Base-by-base conservation (phyloP, 2,113 vertebrate genomes). In the Rhadina sibilatrix region DNA sequence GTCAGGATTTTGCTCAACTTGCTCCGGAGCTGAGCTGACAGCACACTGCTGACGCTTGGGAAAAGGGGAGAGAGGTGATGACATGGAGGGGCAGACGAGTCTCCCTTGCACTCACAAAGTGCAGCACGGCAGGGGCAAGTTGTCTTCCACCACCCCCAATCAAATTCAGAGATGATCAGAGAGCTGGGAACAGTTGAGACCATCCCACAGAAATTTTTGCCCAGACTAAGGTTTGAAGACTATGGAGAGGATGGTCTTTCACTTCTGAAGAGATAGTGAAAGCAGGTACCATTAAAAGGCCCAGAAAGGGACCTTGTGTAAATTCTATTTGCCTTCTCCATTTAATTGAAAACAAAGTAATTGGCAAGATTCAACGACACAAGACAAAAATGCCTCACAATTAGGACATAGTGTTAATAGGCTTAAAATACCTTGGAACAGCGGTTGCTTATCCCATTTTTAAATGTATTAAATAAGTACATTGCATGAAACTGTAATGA, bases 81-180 rank as follows among this genome's bases (percentile, higher is more conserved):
- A 65, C 16, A 53, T 1, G 0, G 0, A 38, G 50, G 21, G 21
- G 5, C 1, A 12, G 63, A 31, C 2, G 2, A 21, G 10, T 72
- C 6, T 59, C n/a, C 15, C 25, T 85, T 0, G 3, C 6, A 33
- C 14, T 22, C 2, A 3, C 16, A 53, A 37, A 52, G 33, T 17
- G n/a, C 56, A 50, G 25, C 35, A 47, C 0, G 1, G 31, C 37
- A 65, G 17, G 5, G 35, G 4, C 49, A 69, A 5, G 11, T 31
- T 64, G 20, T 31, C 54, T 80, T 80, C 24, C 31, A 27, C 6
- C 12, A 24, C 2, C 5, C 9, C 19, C 5, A 12, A 49, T 40
- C 22, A 69, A 59, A 44, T 50, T 17, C 0, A 0, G 15, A 64
- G 49, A 24, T 64, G 35, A 10, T 60, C 11, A 42, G 61, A 72